Percentiles rank a stretch among this genome's conserved stretches.
Conservation (phyloP, 2,797 vertebrate species). For the Catharus ustulatus region DNA sequence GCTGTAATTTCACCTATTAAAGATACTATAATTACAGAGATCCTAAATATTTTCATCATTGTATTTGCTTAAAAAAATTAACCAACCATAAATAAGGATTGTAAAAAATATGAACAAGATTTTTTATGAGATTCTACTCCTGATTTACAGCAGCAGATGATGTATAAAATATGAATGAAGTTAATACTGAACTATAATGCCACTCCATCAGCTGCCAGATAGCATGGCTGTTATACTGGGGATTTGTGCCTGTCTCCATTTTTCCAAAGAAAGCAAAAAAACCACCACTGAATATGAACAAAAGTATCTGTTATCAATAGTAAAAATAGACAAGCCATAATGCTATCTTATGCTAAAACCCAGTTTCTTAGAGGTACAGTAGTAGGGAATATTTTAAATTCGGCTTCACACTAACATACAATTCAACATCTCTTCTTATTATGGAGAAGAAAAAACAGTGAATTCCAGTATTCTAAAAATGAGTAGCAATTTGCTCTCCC, state of each 20-base stretch:
- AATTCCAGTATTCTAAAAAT: background rate
- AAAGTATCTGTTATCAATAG: background rate
- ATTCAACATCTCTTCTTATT: background rate
- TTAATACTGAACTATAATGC: background rate
- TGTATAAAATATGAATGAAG: background rate
- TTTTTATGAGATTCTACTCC: background rate
- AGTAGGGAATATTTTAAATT: background rate
- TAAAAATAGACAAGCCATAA: background rate
- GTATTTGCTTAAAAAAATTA: background rate
- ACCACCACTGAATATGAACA: background rate
- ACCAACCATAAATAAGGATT: background rate
- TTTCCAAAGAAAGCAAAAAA: background rate
- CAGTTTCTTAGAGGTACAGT: background rate
- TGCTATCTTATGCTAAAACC: background rate
- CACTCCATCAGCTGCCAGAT: background rate
- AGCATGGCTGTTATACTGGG: background rate
- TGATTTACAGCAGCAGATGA: background rate
- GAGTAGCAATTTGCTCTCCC: background rate
- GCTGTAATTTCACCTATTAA: background rate
- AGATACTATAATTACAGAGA: background rate
- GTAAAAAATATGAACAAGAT: background rate
- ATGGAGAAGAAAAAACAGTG: background rate
- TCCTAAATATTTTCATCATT: background rate
- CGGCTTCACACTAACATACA: accelerated
- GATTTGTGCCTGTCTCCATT: background rate